Conservation (phyloP, 2,888 invertebrate genomes). For the Malachius bipustulatus region DNA sequence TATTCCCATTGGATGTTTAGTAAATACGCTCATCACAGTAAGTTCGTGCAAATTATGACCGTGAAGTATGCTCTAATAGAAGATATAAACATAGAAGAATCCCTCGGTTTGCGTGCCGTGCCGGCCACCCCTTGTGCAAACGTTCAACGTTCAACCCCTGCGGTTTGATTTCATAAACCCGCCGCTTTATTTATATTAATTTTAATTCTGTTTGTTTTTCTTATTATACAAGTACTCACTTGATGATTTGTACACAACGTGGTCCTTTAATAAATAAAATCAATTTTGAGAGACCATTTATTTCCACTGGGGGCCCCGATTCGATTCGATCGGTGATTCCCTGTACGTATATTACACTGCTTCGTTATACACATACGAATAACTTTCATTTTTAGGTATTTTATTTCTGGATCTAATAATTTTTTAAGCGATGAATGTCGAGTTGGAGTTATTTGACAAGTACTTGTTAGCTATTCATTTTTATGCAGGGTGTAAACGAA, state of each 20-base stretch:
- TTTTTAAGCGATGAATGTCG: too few relatives aligned
- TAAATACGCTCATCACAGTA: conserved; percentile 31
- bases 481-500: too few relatives aligned
- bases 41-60: conserved; percentile 31
- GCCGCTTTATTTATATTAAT: conserved; percentile 32
- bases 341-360: too few relatives aligned
- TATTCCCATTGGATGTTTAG: conserved; percentile 24
- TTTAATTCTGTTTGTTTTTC: conserved; percentile 33
- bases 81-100: not conserved
- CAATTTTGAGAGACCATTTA: conserved; percentile 3
- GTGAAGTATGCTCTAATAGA: conserved; percentile 23
- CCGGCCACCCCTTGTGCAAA: conserved; percentile 27
- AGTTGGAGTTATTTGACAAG: too few relatives aligned
- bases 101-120: not conserved
- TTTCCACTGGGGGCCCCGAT: too few relatives aligned
- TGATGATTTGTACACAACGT: conserved; percentile 6
- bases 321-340: too few relatives aligned
- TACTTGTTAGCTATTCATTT: too few relatives aligned
- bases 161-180: conserved; percentile 31
- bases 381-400: too few relatives aligned
- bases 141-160: conserved; percentile 28
- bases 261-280: conserved; percentile 1
- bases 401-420: too few relatives aligned
- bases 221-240: conserved; percentile 24
- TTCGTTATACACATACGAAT: too few relatives aligned